Percentiles rank a stretch among this genome's conserved stretches.
These are phyloP conservation scores for Chaunax sp. DNA, from an alignment of 2,797 vertebrate genomes.

Conservation along the genomic window DNA sequence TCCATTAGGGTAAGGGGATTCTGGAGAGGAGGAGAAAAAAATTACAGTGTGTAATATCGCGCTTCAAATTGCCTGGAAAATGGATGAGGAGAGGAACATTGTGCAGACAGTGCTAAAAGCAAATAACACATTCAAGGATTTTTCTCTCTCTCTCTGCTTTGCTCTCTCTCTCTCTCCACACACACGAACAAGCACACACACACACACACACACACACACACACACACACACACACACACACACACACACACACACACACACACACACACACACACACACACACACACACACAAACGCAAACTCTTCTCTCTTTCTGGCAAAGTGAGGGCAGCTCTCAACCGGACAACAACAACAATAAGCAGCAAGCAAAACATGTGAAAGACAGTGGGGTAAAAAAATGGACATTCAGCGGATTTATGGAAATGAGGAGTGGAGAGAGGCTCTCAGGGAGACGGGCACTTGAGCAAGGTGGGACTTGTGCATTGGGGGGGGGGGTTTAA, in stretches of 20 bases:
- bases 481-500: slow-evolving; percentile 30
- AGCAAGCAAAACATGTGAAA: slow-evolving; percentile 44
- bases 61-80: slow-evolving; percentile 89
- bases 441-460: slow-evolving; percentile 74
- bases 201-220: slow-evolving; percentile 40
- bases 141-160: slow-evolving; percentile 60
- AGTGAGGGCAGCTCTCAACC: slow-evolving; percentile 73
- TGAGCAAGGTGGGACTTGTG: slow-evolving; percentile 70
- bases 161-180: slow-evolving; percentile 27
- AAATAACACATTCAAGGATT: slow-evolving; percentile 85
- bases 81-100: slow-evolving; percentile 84
- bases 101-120: slow-evolving; percentile 87
- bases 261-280: slow-evolving; percentile 34
- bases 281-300: slow-evolving; percentile 41
- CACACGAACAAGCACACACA: too few species aligned
- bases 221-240: slow-evolving; percentile 38
- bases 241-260: slow-evolving; percentile 39
- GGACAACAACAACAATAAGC: slow-evolving; percentile 77
- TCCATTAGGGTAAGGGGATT: slow-evolving; percentile 86
- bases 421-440: slow-evolving; percentile 76
- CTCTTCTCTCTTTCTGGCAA: slow-evolving; percentile 63
- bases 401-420: slow-evolving; percentile 79
- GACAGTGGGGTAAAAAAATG: slow-evolving; percentile 46
- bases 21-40: slow-evolving; percentile 74
- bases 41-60: slow-evolving; percentile 83